These are phyloP conservation scores for Sepiola atlantica DNA, from an alignment of 2,888 invertebrate species.

Conservation along the genomic window DNA sequence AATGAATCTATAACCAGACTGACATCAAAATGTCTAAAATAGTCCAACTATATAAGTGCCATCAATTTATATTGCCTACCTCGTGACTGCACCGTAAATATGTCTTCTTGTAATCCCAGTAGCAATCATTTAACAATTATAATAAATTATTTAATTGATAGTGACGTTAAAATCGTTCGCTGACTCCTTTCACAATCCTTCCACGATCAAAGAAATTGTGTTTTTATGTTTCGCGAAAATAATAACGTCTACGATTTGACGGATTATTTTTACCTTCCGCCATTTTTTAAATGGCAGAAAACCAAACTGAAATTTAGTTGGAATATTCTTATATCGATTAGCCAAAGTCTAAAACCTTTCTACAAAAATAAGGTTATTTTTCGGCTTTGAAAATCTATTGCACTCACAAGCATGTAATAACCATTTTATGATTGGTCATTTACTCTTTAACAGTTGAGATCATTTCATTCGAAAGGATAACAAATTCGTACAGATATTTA, in stretches of 20 bases:
- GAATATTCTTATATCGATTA: no score
- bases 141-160: background rate
- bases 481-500: no score
- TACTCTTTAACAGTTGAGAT: no score
- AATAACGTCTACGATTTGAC: background rate
- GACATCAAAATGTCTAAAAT: background rate
- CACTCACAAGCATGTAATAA: no score
- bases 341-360: no score
- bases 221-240: background rate
- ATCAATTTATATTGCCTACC: background rate
- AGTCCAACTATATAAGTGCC: background rate
- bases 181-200: no score
- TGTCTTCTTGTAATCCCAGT: background rate
- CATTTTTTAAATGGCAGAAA: background rate
- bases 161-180: background rate
- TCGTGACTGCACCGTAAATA: background rate
- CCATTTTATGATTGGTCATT: no score
- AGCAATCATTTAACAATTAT: background rate
- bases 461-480: no score
- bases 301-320: no score
- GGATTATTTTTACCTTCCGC: background rate
- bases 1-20: background rate
- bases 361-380: no score
- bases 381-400: no score
- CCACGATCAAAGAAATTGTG: no score